A percentile compares a stretch with the other conserved stretches of the same genome.
These are phyloP conservation scores for Epinephelus coioides DNA, from an alignment of 2,797 vertebrate genomes.

Conservation along the genomic window DNA sequence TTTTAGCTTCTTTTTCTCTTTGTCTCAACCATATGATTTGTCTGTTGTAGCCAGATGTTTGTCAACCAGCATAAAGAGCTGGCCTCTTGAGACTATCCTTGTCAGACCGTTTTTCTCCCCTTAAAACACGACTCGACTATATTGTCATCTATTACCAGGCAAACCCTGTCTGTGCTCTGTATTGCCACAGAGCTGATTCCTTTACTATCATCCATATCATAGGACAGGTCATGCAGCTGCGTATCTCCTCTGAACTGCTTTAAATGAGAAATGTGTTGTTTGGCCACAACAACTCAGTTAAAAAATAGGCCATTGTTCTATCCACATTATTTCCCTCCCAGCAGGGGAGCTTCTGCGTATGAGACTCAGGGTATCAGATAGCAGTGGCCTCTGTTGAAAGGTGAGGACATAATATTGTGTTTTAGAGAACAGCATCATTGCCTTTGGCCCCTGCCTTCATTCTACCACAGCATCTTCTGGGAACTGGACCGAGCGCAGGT, in stretches of 20 bases:
- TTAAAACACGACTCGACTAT: conserved; percentile 16
- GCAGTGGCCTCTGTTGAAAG: conserved; percentile 51
- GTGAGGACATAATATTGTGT: conserved; percentile 66
- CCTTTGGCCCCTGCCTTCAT: conserved; percentile 54
- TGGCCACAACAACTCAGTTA: conserved; percentile 59
- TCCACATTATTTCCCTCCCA: conserved; percentile 47
- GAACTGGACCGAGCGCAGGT: conserved; percentile 27
- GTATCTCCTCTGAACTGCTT: conserved; percentile 35
- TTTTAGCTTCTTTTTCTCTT: neutral
- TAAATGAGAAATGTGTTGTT: conserved; percentile 66
- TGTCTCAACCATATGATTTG: neutral
- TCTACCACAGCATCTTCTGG: conserved; percentile 57
- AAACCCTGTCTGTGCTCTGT: neutral
- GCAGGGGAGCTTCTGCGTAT: conserved; percentile 28
- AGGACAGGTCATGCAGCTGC: conserved; percentile 12
- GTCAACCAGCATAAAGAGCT: neutral
- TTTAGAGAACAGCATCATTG: conserved; percentile 58
- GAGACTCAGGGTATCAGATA: conserved; percentile 39
- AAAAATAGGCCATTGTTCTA: conserved; percentile 50
- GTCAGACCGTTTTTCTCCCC: conserved; percentile 3
- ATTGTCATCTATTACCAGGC: conserved; percentile 18
- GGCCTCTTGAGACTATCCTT: neutral
- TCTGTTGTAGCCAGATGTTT: neutral
- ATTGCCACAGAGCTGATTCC: conserved; percentile 11
- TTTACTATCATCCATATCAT: neutral